A percentile compares a stretch with the other conserved stretches of the same genome.
These are phyloP conservation scores for Acipenser ruthenus DNA, from an alignment of 2,797 vertebrate genomes.

Conservation along the genomic window DNA sequence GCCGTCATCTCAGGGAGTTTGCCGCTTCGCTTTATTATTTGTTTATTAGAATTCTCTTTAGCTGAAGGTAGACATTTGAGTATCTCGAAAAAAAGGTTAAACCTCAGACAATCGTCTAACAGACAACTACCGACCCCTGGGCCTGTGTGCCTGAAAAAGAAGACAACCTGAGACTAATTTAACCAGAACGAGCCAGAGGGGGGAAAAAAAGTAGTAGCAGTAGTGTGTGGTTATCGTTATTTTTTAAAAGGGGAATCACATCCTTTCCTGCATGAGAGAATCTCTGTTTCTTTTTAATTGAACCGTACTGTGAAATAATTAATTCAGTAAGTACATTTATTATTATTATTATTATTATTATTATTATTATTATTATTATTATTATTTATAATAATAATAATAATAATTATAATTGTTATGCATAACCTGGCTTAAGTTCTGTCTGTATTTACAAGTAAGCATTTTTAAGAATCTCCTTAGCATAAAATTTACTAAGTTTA, in stretches of 20 bases:
- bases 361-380: no score
- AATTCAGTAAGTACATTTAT: slow-evolving; percentile 9
- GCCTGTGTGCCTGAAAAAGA: no score
- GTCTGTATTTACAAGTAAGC: no score
- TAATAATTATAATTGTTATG: no score
- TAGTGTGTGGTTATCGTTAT: slow-evolving; percentile 15
- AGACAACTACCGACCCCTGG: not conserved
- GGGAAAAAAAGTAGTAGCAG: not conserved
- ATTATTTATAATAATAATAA: no score
- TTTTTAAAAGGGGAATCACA: slow-evolving; percentile 13
- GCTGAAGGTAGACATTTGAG: slow-evolving; percentile 12
- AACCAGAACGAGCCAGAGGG: no score
- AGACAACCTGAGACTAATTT: no score
- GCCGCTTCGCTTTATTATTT: slow-evolving; percentile 39
- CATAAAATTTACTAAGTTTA: no score
- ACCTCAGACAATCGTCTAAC: slow-evolving; percentile 10
- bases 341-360: not conserved
- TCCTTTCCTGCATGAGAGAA: slow-evolving; percentile 16
- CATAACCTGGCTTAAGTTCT: no score
- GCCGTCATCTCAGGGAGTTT: slow-evolving; percentile 48
- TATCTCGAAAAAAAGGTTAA: slow-evolving; percentile 38
- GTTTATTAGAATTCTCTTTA: slow-evolving; percentile 24
- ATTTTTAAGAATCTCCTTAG: no score
- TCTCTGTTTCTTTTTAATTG: slow-evolving; percentile 21
- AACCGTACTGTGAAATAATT: slow-evolving; percentile 13